These are phyloP conservation scores for Xanthorhoe designata DNA, from an alignment of 2,888 invertebrate genomes.

Conservation along the genomic window DNA sequence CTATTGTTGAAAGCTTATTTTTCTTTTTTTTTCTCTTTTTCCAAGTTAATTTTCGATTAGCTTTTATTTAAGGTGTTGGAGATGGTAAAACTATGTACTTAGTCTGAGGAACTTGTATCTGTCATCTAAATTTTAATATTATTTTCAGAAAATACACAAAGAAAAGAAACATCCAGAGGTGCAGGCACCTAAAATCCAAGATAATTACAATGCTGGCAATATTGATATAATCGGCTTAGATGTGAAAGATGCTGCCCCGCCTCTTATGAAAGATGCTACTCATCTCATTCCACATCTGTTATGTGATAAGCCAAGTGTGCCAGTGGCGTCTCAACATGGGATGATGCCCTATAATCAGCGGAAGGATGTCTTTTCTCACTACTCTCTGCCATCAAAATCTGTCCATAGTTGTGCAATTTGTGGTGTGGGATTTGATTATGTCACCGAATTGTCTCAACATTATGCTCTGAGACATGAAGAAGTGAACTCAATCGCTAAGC, in stretches of 20 bases:
- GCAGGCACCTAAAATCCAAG: constrained; percentile 40
- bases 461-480: constrained; percentile 66
- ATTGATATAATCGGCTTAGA: constrained; percentile 75
- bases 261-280: constrained; percentile 57
- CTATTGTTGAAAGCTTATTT: neutral
- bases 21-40: no score
- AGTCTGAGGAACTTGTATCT: no score
- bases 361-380: constrained; percentile 61
- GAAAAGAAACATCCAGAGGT: constrained; percentile 69
- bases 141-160: constrained; percentile 76
- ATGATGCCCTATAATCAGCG: constrained; percentile 53
- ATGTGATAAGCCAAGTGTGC: constrained; percentile 53
- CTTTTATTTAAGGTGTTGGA: no score
- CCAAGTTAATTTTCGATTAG: no score
- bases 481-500: constrained; percentile 47
- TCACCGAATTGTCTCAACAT: constrained; percentile 65
- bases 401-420: constrained; percentile 64
- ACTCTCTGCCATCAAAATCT: constrained; percentile 42
- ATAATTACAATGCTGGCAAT: constrained; percentile 46
- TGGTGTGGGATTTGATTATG: constrained; percentile 67
- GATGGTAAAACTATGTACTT: no score
- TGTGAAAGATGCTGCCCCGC: constrained; percentile 61
- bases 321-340: constrained; percentile 51
- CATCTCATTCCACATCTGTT: constrained; percentile 62
- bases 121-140: neutral